A percentile compares a stretch with the other conserved stretches of the same genome.
These are phyloP conservation scores for Artemia sp. DNA, from an alignment of 2,888 invertebrate genomes.

Conservation along the genomic window DNA sequence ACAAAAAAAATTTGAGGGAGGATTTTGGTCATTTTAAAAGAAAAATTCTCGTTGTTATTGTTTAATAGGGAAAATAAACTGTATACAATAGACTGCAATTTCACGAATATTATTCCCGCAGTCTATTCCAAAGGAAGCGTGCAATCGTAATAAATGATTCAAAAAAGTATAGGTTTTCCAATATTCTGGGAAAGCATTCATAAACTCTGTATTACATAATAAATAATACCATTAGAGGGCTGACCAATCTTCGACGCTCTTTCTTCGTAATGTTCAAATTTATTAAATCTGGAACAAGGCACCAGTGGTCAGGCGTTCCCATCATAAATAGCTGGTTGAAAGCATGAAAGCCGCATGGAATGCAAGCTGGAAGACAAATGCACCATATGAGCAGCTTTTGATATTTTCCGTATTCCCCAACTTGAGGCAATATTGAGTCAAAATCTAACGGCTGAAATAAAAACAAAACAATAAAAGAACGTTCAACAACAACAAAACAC, in stretches of 20 bases:
- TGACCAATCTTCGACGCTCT: neutral
- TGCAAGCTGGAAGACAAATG: slow-evolving; percentile 69
- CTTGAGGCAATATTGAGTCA: slow-evolving; percentile 63
- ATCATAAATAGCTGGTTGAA: slow-evolving; percentile 87
- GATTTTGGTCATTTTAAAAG: no score
- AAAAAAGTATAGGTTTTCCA: no score
- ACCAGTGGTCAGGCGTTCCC: slow-evolving; percentile 66
- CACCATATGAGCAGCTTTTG: slow-evolving; percentile 69
- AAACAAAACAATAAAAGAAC: neutral
- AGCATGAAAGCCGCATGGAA: slow-evolving; percentile 78
- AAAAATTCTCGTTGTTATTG: no score
- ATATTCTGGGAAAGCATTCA: no score
- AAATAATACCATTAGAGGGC: neutral
- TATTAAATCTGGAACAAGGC: slow-evolving; percentile 23
- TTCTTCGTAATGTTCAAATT: slow-evolving; percentile 11
- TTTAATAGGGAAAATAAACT: no score
- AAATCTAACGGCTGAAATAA: slow-evolving; percentile 39
- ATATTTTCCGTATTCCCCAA: slow-evolving; percentile 76
- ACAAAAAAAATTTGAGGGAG: no score
- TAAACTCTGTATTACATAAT: neutral
- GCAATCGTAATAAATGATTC: no score
- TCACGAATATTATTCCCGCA: no score
- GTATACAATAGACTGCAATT: no score
- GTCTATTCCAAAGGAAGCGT: no score
- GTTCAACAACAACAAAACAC: no score